Base-by-base conservation (phyloP, 2,797 vertebrate genomes). In the Pseudopleuronectes americanus region DNA sequence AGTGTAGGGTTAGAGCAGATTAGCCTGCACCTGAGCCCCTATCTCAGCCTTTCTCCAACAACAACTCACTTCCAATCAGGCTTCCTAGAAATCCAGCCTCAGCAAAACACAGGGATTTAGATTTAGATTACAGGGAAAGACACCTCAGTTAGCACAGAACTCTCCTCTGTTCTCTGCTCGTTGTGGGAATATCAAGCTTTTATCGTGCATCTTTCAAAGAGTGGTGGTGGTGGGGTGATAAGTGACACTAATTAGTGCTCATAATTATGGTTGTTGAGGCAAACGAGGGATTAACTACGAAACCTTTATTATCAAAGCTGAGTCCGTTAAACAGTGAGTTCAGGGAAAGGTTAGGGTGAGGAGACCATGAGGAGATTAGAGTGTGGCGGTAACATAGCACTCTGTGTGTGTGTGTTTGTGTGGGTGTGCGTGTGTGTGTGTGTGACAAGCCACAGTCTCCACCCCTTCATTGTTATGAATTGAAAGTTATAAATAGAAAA, bases 1-100 rank as follows among this genome's bases (percentile, higher is more conserved):
- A 92, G 85, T 72, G 70, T 66, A 72, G 81, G 59, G 84, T 85
- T 85, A 86, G 88, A 87, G 79, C 80, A 90, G 87, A 91, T 92
- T 90, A 92, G 84, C 72, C 52, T 45, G 69, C 87, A 89, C 88
- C 90, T 90, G 89, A 88, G 79, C 79, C 88, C 78, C 74, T 65
- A 68, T 81, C 66, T 65, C 61, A 76, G 76, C 62, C 66, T 79
- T 68, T 75, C 72, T 88, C 75, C 70, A 83, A 88, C 84, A 92
- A 85, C 89, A 89, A 70, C 74, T 76, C 79, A 49, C 54, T 83
- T 65, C 64, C 63, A 57, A 61, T 75, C 71, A 67, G 79, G 61
- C 76, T 57, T 57, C 76, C 64, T 41, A 60, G 73, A 84, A 61
- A 55, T 64, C 38, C 31, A 41, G 41, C 60, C 57, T 74, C 83